Percentiles rank a stretch among this genome's conserved stretches.
Evolutionary conservation across 2,113 vertebrate genomes (phyloP).

Genomic region (Cyprinodon tularosa): DNA sequence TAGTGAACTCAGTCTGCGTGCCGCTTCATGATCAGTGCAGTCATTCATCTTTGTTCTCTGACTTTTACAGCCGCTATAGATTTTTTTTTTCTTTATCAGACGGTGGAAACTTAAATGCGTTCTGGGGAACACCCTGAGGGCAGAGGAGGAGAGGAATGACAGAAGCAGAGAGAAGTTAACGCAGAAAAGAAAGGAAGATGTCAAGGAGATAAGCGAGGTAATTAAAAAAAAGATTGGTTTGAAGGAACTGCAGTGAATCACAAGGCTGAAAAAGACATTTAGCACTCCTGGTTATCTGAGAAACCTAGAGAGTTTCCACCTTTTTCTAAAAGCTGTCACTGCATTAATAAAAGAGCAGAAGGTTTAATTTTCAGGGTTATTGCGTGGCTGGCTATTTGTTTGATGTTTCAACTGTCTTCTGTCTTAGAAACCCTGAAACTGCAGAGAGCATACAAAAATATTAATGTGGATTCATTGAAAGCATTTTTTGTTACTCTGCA

Average conservation of each 20-base stretch:
- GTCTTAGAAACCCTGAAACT: background rate
- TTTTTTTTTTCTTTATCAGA: constrained; percentile 53
- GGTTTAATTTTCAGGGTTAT: constrained; percentile 27
- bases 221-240: constrained; percentile 42
- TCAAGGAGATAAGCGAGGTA: constrained; percentile 20
- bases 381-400: background rate
- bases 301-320: constrained; percentile 9
- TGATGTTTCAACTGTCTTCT: background rate
- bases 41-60: constrained; percentile 52
- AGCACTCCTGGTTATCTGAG: constrained; percentile 38
- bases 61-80: constrained; percentile 43
- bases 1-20: constrained; percentile 5
- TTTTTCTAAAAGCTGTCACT: constrained; percentile 15
- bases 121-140: constrained; percentile 47
- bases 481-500: constrained; percentile 11
- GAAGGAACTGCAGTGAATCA: constrained; percentile 45
- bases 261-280: constrained; percentile 31
- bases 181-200: constrained; percentile 10
- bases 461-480: constrained; percentile 11
- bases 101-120: constrained; percentile 61
- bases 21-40: constrained; percentile 21
- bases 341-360: constrained; percentile 14
- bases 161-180: constrained; percentile 40
- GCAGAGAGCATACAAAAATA: background rate
- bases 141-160: constrained; percentile 14